These are phyloP conservation scores for Umimayanthus kanabou DNA, from an alignment of 92 coral and sea anemone genomes.

Conservation along the genomic window DNA sequence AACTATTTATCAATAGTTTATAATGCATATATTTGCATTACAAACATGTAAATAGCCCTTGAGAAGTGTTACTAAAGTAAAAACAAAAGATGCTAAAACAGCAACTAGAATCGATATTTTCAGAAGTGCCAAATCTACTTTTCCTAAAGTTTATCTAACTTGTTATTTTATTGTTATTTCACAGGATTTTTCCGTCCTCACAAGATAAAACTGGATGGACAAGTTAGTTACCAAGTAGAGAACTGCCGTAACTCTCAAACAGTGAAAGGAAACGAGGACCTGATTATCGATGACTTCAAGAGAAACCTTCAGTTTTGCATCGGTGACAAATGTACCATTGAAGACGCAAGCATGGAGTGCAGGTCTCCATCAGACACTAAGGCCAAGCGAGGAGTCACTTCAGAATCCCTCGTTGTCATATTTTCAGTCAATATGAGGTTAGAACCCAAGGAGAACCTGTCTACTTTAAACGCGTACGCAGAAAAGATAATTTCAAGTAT, in stretches of 20 bases:
- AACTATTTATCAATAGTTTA: too few species aligned
- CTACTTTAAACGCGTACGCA: slow-evolving; percentile 7
- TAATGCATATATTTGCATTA: too few species aligned
- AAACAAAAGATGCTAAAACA: too few species aligned
- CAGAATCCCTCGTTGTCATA: not conserved
- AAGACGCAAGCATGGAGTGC: slow-evolving; percentile 14
- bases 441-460: slow-evolving; percentile 5
- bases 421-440: slow-evolving; percentile 10
- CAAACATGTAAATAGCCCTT: too few species aligned
- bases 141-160: too few species aligned
- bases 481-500: slow-evolving; percentile 6
- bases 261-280: not conserved
- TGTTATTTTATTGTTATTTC: not conserved
- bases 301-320: slow-evolving; percentile 26
- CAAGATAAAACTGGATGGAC: slow-evolving; percentile 18
- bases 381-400: not conserved
- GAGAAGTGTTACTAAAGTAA: too few species aligned
- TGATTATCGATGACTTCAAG: slow-evolving; percentile 24
- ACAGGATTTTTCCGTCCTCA: slow-evolving; percentile 24
- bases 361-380: not conserved
- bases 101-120: too few species aligned
- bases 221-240: slow-evolving; percentile 9
- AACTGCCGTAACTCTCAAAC: not conserved
- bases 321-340: slow-evolving; percentile 28
- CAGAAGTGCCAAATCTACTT: too few species aligned